Evolutionary conservation across 2,797 vertebrate genomes (phyloP).

Genomic region (Pelodytes ibericus): DNA sequence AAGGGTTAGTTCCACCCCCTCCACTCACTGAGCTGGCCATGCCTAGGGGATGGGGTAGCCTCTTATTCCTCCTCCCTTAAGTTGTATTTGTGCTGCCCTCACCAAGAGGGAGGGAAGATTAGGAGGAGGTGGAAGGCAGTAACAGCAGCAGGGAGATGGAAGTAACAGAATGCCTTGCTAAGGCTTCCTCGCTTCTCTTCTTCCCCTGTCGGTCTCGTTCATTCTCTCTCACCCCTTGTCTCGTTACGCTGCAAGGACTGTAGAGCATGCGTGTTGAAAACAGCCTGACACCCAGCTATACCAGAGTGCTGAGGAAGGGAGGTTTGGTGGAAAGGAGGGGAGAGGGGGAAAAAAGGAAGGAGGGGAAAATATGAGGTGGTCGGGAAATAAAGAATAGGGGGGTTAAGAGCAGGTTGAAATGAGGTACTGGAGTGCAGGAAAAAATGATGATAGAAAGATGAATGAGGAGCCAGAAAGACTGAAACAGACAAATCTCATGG

Average conservation of each 20-base stretch:
- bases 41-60: constrained; percentile 76
- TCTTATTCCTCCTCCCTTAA: constrained; percentile 66
- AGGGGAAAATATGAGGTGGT: neutral
- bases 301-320: constrained; percentile 57
- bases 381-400: neutral
- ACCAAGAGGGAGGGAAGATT: constrained; percentile 24
- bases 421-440: neutral
- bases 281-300: constrained; percentile 49
- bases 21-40: constrained; percentile 95
- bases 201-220: constrained; percentile 46
- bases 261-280: constrained; percentile 57
- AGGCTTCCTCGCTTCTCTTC: constrained; percentile 50
- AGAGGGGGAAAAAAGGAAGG: neutral
- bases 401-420: neutral
- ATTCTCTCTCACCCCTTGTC: constrained; percentile 46
- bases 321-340: constrained; percentile 10
- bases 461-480: too few relatives aligned
- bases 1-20: constrained; percentile 49
- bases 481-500: too few relatives aligned
- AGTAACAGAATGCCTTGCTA: constrained; percentile 78
- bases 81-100: constrained; percentile 71
- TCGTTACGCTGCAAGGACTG: constrained; percentile 67
- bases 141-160: constrained; percentile 62
- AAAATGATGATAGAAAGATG: neutral
- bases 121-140: constrained; percentile 20